Conservation (phyloP, 2,797 vertebrate species). For the Sebastes taczanowskii region DNA sequence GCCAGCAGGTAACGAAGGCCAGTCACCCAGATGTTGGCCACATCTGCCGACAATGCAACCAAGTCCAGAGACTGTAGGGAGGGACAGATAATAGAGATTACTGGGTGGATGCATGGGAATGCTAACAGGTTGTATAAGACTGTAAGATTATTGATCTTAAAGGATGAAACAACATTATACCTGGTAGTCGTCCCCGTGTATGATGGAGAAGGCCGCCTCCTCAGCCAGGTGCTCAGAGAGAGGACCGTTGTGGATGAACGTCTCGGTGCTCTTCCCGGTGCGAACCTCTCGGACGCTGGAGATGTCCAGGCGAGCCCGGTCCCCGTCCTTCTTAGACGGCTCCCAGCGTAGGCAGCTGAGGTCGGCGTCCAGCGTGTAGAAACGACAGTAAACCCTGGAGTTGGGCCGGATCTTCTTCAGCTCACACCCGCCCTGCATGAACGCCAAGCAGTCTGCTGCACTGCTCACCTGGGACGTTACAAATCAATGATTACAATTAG, state of each 20-base stretch:
- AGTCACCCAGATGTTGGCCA: conserved; percentile 98
- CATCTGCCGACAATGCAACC: conserved; percentile 94
- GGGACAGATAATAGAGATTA: neutral
- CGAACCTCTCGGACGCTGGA: conserved; percentile 92
- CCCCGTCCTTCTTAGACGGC: conserved; percentile 95
- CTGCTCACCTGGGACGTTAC: conserved; percentile 86
- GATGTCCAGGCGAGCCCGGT: conserved; percentile 94
- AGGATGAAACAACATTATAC: conserved; percentile 19
- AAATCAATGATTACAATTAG: neutral
- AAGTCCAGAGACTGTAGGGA: conserved; percentile 90
- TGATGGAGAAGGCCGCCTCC: conserved; percentile 94
- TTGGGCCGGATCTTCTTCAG: conserved; percentile 97
- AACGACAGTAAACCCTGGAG: conserved; percentile 94
- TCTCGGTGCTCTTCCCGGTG: conserved; percentile 96
- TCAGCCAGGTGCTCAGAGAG: conserved; percentile 93
- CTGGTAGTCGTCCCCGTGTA: conserved; percentile 95
- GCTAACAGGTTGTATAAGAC: neutral
- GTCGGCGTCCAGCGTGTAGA: conserved; percentile 94
- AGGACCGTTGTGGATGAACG: conserved; percentile 93
- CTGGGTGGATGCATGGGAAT: neutral
- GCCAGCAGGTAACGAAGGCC: conserved; percentile 94
- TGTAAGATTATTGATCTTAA: neutral
- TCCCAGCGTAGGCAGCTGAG: conserved; percentile 96
- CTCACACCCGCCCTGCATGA: conserved; percentile 98
- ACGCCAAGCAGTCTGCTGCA: conserved; percentile 94